phyloP scores from a whole-genome alignment of 2,113 vertebrate genomes.

The Aplodontia rufa region DNA sequence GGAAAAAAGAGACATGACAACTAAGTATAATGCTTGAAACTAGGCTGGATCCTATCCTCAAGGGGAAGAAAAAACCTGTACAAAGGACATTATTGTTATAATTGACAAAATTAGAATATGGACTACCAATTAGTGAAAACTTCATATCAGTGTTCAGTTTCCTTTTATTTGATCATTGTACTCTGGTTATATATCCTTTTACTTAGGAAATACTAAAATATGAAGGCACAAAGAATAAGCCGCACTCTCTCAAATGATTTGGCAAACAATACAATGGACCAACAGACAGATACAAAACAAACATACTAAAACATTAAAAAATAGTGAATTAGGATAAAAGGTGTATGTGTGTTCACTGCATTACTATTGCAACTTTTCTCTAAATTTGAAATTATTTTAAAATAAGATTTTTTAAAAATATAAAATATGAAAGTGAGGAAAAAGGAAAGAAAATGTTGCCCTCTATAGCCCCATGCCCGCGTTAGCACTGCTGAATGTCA shows the following conservation, averaged over 20 bases:
- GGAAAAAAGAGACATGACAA: neutral
- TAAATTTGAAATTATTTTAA: conserved; percentile 54
- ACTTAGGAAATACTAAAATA: neutral
- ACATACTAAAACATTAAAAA: conserved; percentile 23
- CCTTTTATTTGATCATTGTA: conserved; percentile 26
- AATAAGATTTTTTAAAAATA: neutral
- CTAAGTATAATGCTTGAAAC: neutral
- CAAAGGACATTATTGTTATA: neutral
- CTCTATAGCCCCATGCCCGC: neutral
- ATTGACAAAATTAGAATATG: conserved; percentile 10
- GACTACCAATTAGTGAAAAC: conserved; percentile 2
- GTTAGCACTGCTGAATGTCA: neutral
- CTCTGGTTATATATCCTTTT: neutral
- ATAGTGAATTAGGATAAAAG: neutral
- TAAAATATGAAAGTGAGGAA: neutral
- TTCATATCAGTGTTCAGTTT: neutral
- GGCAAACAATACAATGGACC: neutral
- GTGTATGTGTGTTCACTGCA: neutral
- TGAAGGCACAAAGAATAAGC: neutral
- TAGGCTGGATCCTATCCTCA: neutral
- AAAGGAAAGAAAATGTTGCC: neutral
- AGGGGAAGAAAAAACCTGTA: conserved; percentile 22
- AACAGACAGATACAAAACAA: neutral
- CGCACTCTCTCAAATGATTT: neutral
- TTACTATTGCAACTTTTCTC: conserved; percentile 11